These are phyloP conservation scores for Catharus bicknelli DNA, from an alignment of 2,113 vertebrate species.

Conservation along the genomic window DNA sequence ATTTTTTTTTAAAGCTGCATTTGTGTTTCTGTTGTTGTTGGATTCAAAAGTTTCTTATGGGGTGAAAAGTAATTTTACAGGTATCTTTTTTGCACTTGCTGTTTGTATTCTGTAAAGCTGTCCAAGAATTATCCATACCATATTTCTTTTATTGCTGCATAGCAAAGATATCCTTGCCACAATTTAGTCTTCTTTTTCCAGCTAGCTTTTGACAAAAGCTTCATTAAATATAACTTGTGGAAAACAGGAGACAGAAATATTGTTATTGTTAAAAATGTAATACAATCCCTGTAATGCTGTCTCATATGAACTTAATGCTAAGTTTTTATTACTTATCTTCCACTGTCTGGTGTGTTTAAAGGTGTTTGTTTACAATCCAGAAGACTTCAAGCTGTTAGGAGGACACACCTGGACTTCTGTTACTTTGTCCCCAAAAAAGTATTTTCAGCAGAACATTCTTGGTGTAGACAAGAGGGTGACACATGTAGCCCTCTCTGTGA, in stretches of 20 bases:
- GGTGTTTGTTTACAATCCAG: neutral
- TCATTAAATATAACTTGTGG: neutral
- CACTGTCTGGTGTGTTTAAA: neutral
- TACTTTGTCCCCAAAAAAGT: neutral
- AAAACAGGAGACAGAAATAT: neutral
- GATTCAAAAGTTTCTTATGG: neutral
- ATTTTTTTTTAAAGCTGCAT: neutral
- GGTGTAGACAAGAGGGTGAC: neutral
- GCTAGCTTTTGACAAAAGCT: neutral
- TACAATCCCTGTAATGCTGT: rapidly evolving
- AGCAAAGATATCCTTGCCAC: neutral
- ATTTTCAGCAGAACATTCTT: neutral
- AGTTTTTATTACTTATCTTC: neutral
- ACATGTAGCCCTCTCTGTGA: rapidly evolving
- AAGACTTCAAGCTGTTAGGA: neutral
- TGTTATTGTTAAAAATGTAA: neutral
- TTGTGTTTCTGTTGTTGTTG: neutral
- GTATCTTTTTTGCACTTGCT: neutral
- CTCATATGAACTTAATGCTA: neutral
- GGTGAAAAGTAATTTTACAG: neutral
- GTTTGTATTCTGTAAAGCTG: neutral
- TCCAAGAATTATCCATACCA: neutral
- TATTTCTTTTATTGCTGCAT: neutral
- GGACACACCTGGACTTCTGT: neutral
- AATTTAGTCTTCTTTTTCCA: neutral